Base-by-base conservation (phyloP, 2,888 invertebrate genomes). In the Apotomis betuletana region DNA sequence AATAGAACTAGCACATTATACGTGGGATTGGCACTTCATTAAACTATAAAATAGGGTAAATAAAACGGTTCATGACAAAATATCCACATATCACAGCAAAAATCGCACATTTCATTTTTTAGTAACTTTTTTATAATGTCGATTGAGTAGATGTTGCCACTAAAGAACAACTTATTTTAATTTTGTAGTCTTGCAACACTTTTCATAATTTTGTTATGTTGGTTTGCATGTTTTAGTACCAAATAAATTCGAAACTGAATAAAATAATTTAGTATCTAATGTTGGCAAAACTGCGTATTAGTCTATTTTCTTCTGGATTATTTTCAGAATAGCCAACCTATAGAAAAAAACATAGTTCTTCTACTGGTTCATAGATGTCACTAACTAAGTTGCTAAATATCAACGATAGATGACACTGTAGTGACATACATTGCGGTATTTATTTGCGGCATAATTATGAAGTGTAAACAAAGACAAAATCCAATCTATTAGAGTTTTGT, bases 21-120 rank as follows among this genome's bases (percentile, higher is more conserved):
- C 44, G 63, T 52, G 38, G 64, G 70, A 76, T 77, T 77, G 75
- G 74, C 75, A 77, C 75, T 60, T 61, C 57, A 67, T 74, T 63
- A 70, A 74, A 73, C 75, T 69, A 46, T 67, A 74, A 69, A 74
- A 51, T 63, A 51, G 78, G 58, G 67, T 54, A 41, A 70, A 71
- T 65, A 63, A 61, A 59, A 57, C 36, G 51, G 64, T 68, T 59
- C 36, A 63, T 51, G 44, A 58, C 5, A 63, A 38, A 72, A 59
- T 59, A 63, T 63, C 63, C 49, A 58, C 63, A 58, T 62, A 68
- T 68, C 68, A 63, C 72, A 52, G 72, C 59, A 59, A 68, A 62
- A 68, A 68, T 67, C 61, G 58, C 72, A 72, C 72, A 68, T 68
- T 72, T 62, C 61, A 52, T n/a, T 52, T 41, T 55, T 49, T 6